Base-by-base conservation (phyloP, 2,113 vertebrate species). In the Paradoxurus hermaphroditus region DNA sequence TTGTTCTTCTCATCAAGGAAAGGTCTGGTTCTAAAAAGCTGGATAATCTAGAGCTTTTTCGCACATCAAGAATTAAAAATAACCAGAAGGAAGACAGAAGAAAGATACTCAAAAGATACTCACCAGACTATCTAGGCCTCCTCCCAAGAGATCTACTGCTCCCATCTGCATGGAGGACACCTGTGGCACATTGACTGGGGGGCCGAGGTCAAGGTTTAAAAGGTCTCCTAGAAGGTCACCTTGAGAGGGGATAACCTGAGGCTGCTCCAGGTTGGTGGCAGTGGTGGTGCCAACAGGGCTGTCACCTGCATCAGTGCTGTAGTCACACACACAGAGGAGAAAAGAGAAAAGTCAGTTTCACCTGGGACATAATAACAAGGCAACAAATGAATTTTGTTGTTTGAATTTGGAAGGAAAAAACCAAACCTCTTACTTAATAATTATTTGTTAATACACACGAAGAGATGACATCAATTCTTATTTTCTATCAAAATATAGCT, bases 91-190 rank as follows among this genome's bases (percentile, higher is more conserved):
- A 96, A 79, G 27, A 73, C 34, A n/a, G 56, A 91, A 95, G 59
- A 95, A 82, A 56, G 62, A n/a, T 11, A 49, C 99, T 99, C 98
- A 99, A 95, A 82, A 56, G 62, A n/a, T 11, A 49, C 99, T 99
- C 98, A 99, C 99, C 99, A 99, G 98, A 97, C 99, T 99, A 98
- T 99, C 99, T 93, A 99, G 98, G 19, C 99, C 99, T 96, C 99
- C 99, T 96, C 99, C 99, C 79, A 99, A 98, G 72, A 99, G 99
- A 97, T 99, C 99, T 97, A 99, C 99, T 0, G 99, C 99, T 34
- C 99, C 99, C 99, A 99, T 99, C 98, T 99, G 99, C 99, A 99
- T 99, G 97, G 99, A 98, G 67, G 99, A 99, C 49, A 99, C 99
- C 94, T 99, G 99, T 16, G 99, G 99, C 73, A 99, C 99, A 13